Conservation (phyloP, 2,113 vertebrate species). For the Macquaria ambigua region DNA sequence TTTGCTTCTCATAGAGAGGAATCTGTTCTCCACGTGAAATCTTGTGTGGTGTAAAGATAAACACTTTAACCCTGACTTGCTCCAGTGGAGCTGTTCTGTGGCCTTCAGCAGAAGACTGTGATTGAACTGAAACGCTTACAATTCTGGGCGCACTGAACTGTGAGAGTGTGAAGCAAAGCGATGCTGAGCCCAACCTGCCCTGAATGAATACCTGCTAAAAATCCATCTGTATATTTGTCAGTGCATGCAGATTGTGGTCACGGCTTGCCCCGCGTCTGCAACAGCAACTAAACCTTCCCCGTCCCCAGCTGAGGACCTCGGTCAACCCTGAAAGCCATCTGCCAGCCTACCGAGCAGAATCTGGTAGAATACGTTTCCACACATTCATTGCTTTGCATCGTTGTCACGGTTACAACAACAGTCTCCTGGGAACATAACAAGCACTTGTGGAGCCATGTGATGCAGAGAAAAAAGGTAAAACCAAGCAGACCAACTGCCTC, state of each 20-base stretch:
- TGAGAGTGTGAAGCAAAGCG: slow-evolving; percentile 11
- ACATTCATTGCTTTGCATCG: slow-evolving; percentile 30
- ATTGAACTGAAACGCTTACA: slow-evolving; percentile 47
- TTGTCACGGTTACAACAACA: slow-evolving; percentile 76
- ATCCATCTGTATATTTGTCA: slow-evolving; percentile 15
- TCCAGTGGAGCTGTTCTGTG: slow-evolving; percentile 9
- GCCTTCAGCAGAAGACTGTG: slow-evolving; percentile 27
- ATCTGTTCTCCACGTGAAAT: background rate
- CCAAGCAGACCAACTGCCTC: background rate
- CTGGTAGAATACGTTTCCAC: slow-evolving; percentile 28
- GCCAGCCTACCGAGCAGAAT: slow-evolving; percentile 21
- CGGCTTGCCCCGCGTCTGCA: background rate
- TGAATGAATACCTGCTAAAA: slow-evolving; percentile 2
- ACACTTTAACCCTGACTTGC: slow-evolving; percentile 22
- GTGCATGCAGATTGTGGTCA: slow-evolving; percentile 7
- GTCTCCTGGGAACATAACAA: slow-evolving; percentile 62
- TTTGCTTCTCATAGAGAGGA: slow-evolving; percentile 4
- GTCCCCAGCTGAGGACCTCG: slow-evolving; percentile 10
- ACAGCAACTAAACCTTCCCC: background rate
- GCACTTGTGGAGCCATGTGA: slow-evolving; percentile 61
- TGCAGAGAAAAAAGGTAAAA: slow-evolving; percentile 14
- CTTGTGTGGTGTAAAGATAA: background rate
- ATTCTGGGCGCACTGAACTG: slow-evolving; percentile 5
- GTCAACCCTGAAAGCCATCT: slow-evolving; percentile 48
- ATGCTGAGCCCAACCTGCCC: slow-evolving; percentile 13